Conservation (phyloP, 2,797 vertebrate genomes). For the Mus spretus region DNA sequence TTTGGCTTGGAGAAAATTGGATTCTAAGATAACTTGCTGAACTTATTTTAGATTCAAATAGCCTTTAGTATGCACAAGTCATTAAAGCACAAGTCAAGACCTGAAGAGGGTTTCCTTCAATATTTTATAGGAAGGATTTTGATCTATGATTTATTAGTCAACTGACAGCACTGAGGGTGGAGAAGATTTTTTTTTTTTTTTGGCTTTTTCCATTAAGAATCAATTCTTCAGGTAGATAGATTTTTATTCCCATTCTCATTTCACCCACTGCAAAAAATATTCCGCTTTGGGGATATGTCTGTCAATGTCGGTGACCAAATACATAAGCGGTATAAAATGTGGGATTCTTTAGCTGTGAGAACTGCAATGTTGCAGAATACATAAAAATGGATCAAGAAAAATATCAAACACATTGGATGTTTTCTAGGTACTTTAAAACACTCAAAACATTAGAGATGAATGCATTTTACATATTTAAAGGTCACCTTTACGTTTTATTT, state of each 20-base stretch:
- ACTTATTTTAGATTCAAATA: conserved; percentile 86
- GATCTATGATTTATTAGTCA: conserved; percentile 90
- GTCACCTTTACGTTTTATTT: conserved; percentile 49
- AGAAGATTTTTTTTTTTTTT: conserved; percentile 6
- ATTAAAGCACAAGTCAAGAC: conserved; percentile 82
- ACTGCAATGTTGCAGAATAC: conserved; percentile 28
- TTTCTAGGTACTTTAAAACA: conserved; percentile 53
- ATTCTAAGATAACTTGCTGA: conserved; percentile 71
- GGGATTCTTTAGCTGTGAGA: conserved; percentile 75
- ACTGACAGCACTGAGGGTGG: conserved; percentile 81
- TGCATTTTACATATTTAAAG: conserved; percentile 38
- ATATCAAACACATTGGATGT: neutral
- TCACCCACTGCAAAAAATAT: conserved; percentile 64
- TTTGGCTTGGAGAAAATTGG: conserved; percentile 80
- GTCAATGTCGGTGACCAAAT: conserved; percentile 82
- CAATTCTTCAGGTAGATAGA: conserved; percentile 81
- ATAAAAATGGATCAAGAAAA: conserved; percentile 71
- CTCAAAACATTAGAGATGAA: conserved; percentile 9
- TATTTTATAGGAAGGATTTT: conserved; percentile 89
- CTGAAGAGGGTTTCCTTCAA: conserved; percentile 84
- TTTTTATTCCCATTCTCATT: conserved; percentile 80
- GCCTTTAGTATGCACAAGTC: conserved; percentile 84
- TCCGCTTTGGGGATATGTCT: conserved; percentile 46
- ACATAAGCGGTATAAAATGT: conserved; percentile 69
- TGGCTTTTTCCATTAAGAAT: conserved; percentile 81